A percentile compares a stretch with the other conserved stretches of the same genome.
These are phyloP conservation scores for Carabus problematicus DNA, from an alignment of 2,888 invertebrate genomes.

Conservation along the genomic window DNA sequence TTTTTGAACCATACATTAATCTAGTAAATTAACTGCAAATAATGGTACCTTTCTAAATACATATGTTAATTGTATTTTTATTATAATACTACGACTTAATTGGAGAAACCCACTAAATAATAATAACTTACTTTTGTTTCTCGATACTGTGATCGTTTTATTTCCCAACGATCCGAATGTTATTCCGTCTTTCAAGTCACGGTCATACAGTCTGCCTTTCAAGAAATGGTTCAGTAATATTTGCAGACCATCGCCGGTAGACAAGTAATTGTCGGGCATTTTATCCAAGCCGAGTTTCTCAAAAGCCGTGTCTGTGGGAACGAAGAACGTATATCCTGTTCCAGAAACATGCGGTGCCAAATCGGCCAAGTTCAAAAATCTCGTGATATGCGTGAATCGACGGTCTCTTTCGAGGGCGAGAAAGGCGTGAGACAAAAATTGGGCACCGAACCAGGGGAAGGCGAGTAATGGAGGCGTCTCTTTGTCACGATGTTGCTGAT, in stretches of 20 bases:
- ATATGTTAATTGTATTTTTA: background rate
- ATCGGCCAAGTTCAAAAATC: conserved; percentile 69
- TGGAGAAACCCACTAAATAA: conserved; percentile 2
- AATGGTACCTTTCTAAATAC: conserved; percentile 44
- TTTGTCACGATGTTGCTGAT: conserved; percentile 70
- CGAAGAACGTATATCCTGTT: conserved; percentile 74
- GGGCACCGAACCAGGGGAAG: conserved; percentile 71
- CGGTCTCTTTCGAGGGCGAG: conserved; percentile 66
- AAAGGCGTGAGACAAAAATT: conserved; percentile 69
- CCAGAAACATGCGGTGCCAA: conserved; percentile 68
- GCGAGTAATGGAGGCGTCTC: conserved; percentile 70
- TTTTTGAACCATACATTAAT: background rate
- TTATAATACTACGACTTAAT: too few relatives aligned
- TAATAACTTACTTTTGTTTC: conserved; percentile 56
- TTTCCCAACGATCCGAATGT: conserved; percentile 65
- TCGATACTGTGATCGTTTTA: conserved; percentile 62
- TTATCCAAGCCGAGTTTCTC: conserved; percentile 66
- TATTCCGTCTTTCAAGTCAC: conserved; percentile 64
- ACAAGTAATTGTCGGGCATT: conserved; percentile 65
- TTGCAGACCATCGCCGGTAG: conserved; percentile 65
- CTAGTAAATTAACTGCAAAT: background rate
- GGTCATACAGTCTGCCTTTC: conserved; percentile 67
- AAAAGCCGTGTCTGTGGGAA: conserved; percentile 73
- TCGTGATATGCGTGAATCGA: conserved; percentile 65
- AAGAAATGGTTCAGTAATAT: conserved; percentile 70